A percentile compares a stretch with the other conserved stretches of the same genome.
phyloP scores from a whole-genome alignment of 2,797 vertebrate genomes.

The Pantherophis alleghaniensis region DNA sequence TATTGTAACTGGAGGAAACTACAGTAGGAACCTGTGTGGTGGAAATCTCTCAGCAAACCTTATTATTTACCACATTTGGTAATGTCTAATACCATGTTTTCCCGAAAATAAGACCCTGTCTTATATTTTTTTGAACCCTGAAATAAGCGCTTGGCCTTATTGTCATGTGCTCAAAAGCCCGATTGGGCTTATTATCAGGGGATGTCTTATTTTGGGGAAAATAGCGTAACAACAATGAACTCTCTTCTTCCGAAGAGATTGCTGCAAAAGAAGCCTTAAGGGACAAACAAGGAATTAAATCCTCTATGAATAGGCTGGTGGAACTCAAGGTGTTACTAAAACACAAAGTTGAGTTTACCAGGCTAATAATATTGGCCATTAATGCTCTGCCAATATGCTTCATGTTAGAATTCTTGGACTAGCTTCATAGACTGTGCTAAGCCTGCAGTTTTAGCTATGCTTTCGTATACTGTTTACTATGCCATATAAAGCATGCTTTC shows the following conservation, averaged over 20 bases:
- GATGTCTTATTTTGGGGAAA: no score
- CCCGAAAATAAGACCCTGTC: no score
- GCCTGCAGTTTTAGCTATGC: not conserved
- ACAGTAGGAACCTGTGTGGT: not conserved
- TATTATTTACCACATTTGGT: not conserved
- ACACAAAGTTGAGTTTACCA: not conserved
- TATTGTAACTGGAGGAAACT: not conserved
- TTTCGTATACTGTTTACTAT: not conserved
- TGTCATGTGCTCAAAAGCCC: no score
- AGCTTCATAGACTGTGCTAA: not conserved
- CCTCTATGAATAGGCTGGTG: not conserved
- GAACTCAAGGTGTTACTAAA: not conserved
- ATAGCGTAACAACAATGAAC: not conserved
- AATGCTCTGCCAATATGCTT: not conserved
- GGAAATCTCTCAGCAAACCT: not conserved
- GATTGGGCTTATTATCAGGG: no score
- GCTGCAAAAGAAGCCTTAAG: not conserved
- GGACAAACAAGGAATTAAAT: not conserved
- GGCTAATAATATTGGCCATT: not conserved
- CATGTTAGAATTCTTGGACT: not conserved
- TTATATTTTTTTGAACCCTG: no score
- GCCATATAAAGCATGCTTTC: not conserved
- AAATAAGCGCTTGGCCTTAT: no score
- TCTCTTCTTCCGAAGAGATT: not conserved
- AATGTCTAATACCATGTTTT: not conserved